phyloP scores from a whole-genome alignment of 2,888 invertebrate genomes.

The Trichopria drosophilae region DNA sequence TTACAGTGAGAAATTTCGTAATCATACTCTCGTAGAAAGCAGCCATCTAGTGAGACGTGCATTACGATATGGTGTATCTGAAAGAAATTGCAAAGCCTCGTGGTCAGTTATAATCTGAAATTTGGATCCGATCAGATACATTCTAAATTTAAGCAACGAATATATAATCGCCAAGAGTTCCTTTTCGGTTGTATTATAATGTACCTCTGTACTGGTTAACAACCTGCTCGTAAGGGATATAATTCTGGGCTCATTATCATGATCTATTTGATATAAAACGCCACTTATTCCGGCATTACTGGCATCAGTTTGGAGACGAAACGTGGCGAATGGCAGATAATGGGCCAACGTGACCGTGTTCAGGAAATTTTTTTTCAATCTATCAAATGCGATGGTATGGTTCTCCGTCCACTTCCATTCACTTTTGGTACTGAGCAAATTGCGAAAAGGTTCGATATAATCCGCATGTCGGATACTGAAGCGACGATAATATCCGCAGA shows the following conservation, averaged over 20 bases:
- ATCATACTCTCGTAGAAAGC: slow-evolving; percentile 12
- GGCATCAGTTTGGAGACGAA: no score
- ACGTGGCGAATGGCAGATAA: no score
- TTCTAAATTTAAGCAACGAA: slow-evolving; percentile 15
- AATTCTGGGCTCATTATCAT: slow-evolving; percentile 5
- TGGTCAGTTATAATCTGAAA: slow-evolving; percentile 14
- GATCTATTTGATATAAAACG: slow-evolving; percentile 6
- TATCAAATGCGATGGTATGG: slow-evolving; percentile 8
- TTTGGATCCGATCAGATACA: slow-evolving; percentile 4
- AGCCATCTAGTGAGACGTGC: slow-evolving; percentile 11
- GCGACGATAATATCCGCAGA: not conserved
- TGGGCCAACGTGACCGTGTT: no score
- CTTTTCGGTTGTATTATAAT: slow-evolving; percentile 18
- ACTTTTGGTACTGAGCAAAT: no score
- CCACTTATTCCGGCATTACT: slow-evolving; percentile 2
- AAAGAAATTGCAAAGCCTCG: slow-evolving; percentile 10
- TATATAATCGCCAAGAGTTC: slow-evolving; percentile 19
- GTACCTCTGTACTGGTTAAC: not conserved
- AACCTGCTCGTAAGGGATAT: slow-evolving; percentile 17
- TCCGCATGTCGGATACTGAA: not conserved
- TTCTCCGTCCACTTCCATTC: no score
- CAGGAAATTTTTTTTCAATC: slow-evolving; percentile 10
- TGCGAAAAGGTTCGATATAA: no score
- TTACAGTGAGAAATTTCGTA: slow-evolving; percentile 11
- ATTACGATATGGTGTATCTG: slow-evolving; percentile 1